Conservation (phyloP, 2,113 vertebrate genomes). For the Notothenia coriiceps region DNA sequence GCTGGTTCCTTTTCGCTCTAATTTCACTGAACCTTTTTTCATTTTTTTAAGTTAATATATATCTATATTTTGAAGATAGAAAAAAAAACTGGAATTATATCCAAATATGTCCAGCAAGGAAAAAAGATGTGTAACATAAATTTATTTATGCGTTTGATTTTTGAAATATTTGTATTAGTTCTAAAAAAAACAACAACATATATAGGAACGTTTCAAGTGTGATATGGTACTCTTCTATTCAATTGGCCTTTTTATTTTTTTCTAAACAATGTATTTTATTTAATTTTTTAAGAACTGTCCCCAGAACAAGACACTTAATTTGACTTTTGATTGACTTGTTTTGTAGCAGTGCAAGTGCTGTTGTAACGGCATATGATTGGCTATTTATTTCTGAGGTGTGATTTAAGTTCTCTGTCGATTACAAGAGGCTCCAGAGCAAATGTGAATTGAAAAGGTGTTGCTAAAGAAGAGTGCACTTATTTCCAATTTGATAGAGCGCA, state of each 20-base stretch:
- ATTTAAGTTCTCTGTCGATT: slow-evolving; percentile 49
- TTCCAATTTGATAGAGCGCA: slow-evolving; percentile 82
- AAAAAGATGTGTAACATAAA: slow-evolving; percentile 76
- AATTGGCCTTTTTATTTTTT: slow-evolving; percentile 77
- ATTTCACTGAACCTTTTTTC: slow-evolving; percentile 76
- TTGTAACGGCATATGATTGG: slow-evolving; percentile 63
- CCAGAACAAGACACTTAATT: slow-evolving; percentile 58
- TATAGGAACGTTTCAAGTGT: slow-evolving; percentile 80
- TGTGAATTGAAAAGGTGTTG: slow-evolving; percentile 76
- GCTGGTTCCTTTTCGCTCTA: slow-evolving; percentile 90
- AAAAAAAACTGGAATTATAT: slow-evolving; percentile 84
- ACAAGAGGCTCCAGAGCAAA: slow-evolving; percentile 74
- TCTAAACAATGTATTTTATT: slow-evolving; percentile 71
- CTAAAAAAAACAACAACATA: slow-evolving; percentile 63
- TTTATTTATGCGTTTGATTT: slow-evolving; percentile 80
- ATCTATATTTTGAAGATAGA: slow-evolving; percentile 79
- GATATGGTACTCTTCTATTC: slow-evolving; percentile 77
- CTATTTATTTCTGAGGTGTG: slow-evolving; percentile 65
- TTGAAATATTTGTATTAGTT: slow-evolving; percentile 81
- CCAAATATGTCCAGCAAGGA: slow-evolving; percentile 78
- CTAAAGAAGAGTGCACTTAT: slow-evolving; percentile 92
- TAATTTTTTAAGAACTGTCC: slow-evolving; percentile 66
- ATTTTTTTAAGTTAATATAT: slow-evolving; percentile 80
- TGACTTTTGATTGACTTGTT: slow-evolving; percentile 54
- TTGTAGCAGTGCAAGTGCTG: slow-evolving; percentile 64